phyloP scores from a whole-genome alignment of 2,113 vertebrate species.

The Pseudorectes ferrugineus region DNA sequence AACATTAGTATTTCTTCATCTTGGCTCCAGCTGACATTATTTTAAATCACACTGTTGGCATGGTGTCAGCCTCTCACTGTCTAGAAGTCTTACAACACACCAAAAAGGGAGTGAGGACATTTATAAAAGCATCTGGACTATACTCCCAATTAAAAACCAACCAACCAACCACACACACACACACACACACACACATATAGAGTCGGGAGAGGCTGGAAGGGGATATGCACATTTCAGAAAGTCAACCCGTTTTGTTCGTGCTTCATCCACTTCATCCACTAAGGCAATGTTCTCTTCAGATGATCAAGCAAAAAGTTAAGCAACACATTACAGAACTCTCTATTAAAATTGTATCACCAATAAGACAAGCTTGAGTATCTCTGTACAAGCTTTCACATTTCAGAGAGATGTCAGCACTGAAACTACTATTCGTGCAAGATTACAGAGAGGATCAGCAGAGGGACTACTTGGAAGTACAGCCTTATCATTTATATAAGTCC shows the following conservation, averaged over 20 bases:
- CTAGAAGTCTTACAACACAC: background rate
- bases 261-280: background rate
- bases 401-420: background rate
- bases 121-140: background rate
- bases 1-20: background rate
- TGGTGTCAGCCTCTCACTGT: background rate
- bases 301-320: background rate
- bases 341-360: background rate
- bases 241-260: background rate
- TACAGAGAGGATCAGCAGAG: background rate
- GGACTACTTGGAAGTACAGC: background rate
- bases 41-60: background rate
- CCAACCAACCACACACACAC: too few relatives aligned
- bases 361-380: background rate
- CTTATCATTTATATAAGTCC: background rate
- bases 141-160: background rate
- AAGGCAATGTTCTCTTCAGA: background rate
- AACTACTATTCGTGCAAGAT: background rate
- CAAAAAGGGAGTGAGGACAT: background rate
- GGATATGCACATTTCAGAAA: background rate
- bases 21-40: background rate
- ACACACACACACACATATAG: fast-evolving
- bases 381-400: background rate
- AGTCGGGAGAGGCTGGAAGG: background rate
- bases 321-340: background rate